These are phyloP conservation scores for Choloepus didactylus DNA, from an alignment of 2,797 vertebrate species.

Conservation along the genomic window DNA sequence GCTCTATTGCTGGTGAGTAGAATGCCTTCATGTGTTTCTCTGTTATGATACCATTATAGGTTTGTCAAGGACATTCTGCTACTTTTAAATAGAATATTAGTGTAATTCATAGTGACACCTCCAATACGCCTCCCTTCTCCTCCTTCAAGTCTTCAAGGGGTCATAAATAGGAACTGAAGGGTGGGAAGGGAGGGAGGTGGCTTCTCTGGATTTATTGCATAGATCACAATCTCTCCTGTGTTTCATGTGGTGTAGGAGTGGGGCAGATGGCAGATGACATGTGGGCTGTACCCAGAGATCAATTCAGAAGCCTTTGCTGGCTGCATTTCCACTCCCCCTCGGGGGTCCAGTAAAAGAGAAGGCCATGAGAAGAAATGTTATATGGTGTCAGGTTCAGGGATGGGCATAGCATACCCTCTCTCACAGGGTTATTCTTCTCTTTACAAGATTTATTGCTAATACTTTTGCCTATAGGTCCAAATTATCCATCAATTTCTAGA, in stretches of 20 bases:
- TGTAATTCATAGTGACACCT: not conserved
- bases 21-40: not conserved
- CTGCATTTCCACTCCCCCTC: not conserved
- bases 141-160: not conserved
- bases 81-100: constrained; percentile 37
- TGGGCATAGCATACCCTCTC: not conserved
- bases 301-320: not conserved
- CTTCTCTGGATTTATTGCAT: constrained; percentile 2
- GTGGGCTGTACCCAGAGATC: not conserved
- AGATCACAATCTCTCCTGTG: not conserved
- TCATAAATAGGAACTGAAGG: not conserved
- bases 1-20: not conserved
- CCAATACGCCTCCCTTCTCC: not conserved
- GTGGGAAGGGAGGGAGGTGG: not conserved
- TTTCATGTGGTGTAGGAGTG: not conserved
- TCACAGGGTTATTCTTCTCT: constrained; percentile 31
- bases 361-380: not conserved
- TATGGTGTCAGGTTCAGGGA: not conserved
- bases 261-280: not conserved
- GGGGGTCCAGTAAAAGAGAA: not conserved
- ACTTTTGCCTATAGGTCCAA: not conserved
- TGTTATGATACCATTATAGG: not conserved
- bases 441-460: not conserved
- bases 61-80: constrained; percentile 58
- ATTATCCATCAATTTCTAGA: not conserved